These are phyloP conservation scores for Philopedon plagiatum DNA, from an alignment of 2,888 invertebrate genomes.

Conservation along the genomic window DNA sequence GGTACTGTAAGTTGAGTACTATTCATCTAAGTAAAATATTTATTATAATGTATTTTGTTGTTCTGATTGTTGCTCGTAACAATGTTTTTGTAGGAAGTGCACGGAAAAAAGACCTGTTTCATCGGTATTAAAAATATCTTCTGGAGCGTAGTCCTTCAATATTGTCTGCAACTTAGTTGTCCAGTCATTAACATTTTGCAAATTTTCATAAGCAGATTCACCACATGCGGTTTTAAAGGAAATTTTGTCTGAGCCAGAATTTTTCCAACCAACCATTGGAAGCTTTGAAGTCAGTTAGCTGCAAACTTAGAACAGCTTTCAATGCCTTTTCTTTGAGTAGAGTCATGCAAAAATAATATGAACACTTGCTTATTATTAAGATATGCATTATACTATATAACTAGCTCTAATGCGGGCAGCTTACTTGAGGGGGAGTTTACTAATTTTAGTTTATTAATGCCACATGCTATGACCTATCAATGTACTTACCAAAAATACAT, in stretches of 20 bases:
- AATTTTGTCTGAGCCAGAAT: neutral
- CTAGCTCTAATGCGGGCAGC: no score
- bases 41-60: no score
- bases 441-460: no score
- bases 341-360: no score
- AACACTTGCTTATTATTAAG: no score
- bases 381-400: no score
- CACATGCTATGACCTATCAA: no score
- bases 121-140: neutral
- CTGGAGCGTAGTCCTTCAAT: neutral
- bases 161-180: neutral
- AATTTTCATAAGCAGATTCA: neutral
- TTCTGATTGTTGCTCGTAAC: no score
- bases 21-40: no score
- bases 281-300: neutral
- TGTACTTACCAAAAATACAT: no score
- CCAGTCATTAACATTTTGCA: constrained; percentile 5
- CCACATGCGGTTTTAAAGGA: neutral
- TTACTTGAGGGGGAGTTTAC: no score
- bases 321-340: neutral
- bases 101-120: neutral
- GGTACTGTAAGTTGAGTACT: no score
- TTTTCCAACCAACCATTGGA: neutral
- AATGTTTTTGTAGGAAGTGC: neutral
- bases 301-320: neutral